Base-by-base conservation (phyloP, 2,113 vertebrate species). In the Scomber colias region DNA sequence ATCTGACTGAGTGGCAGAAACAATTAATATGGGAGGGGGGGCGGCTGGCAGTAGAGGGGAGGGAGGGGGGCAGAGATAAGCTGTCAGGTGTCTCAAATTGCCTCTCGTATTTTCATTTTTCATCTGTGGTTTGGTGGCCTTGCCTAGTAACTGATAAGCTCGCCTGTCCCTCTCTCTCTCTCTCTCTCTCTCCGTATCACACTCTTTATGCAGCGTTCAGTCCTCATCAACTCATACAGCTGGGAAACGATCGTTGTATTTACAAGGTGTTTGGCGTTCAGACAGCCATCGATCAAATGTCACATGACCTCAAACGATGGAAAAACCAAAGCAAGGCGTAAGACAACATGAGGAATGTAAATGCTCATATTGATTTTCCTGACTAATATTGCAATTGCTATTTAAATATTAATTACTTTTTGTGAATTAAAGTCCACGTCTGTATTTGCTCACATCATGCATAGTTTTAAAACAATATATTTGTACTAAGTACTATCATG, bases 1-100 rank as follows among this genome's bases (percentile, higher is more conserved):
- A 87, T 88, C 79, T 76, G 62, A 71, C 65, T 87, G 83, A 91
- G 71, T 86, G 88, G 75, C 87, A 92, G 90, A 83, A 87, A 82
- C 87, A 85, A 89, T 90, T 92, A 85, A 85, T 81, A 75, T 75
- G 67, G 71, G 60, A 49, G 69, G 54, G 64, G 55, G 69, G 50
- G 17, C 55, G 14, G 11, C 35, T 40, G 35, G 35, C 35, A 40
- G 24, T 27, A 27, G 24, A 27, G 24, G 24, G 24, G 24, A 27
- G 16, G 35, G 48, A 19, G 16, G 35, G 35, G 14, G 44, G 63
- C n/a, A 21, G 50, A 45, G 17, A 84, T 73, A 70, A 73, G 72
- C 75, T 79, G 54, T 50, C 82, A 73, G 72, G 19, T 79, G 66
- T 57, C 64, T 77, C 17, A 70, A 67, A 78, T 74, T 78, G 74